Evolutionary conservation across 2,888 invertebrate genomes (phyloP), one percentile per base, ranked within the genome.

Genomic region (Eupeodes latifasciatus): DNA sequence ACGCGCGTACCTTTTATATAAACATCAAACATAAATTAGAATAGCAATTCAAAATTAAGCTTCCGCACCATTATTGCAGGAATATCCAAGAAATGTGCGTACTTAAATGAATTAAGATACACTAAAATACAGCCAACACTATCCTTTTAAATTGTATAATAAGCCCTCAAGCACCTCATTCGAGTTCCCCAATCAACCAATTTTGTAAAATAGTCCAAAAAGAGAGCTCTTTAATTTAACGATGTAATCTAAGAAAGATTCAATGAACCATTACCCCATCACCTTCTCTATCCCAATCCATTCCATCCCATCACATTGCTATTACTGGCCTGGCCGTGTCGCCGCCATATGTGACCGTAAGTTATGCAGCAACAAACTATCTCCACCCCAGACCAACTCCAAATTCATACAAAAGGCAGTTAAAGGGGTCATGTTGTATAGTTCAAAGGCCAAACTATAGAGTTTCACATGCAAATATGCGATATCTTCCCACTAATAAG

Each of bases 241-340:
- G 85, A 85, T 64, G 74, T 74, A 84, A 84, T 85, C 81, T 81
- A 78, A 88, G 85, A 77, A 81, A 47, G 81, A 88, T 85, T 78
- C 78, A 85, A 88, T 85, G 81, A 88, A 80, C 81, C 88, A 81
- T 88, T 69, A 85, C 7, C 12, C 10, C 53, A 71, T 49, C 59
- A 75, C 64, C 12, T 27, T 27, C 3, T 27, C 27, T 64, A 62
- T 77, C 72, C 77, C 76, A 66, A 76, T 27, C 27, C 27, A 83
- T 79, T 81, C 69, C 74, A 51, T 44, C 36, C 62, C 66, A 82
- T 81, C 71, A 40, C 75, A 36, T 57, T 67, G 12, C 47, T 34
- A 19, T 75, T 72, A 12, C 27, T 12, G 59, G 6, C 57, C 27
- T 12, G 59, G 6, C 57, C 9, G 19, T 57, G 55, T 59, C 71